Conservation (phyloP, 2,888 invertebrate genomes). For the Scaptomyza cyrtandrae region DNA sequence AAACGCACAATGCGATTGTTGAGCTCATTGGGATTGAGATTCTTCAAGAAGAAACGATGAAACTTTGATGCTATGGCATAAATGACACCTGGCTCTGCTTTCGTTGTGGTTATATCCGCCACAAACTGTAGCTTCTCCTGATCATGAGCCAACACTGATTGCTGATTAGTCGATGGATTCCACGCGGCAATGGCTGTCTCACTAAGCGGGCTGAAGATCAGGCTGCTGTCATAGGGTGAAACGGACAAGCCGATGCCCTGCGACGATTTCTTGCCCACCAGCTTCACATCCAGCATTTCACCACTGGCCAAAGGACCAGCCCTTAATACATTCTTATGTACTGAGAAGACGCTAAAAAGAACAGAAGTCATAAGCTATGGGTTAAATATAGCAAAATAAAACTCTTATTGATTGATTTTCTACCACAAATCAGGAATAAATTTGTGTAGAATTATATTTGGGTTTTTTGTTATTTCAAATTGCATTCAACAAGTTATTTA, state of each 20-base stretch:
- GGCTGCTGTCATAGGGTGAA: slow-evolving; percentile 89
- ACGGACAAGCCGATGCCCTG: slow-evolving; percentile 91
- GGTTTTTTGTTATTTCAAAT: too few species aligned
- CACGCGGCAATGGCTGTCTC: slow-evolving; percentile 93
- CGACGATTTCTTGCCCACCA: slow-evolving; percentile 93
- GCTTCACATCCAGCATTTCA: slow-evolving; percentile 89
- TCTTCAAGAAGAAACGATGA: slow-evolving; percentile 91
- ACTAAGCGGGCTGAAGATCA: slow-evolving; percentile 91
- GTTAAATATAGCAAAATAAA: too few species aligned
- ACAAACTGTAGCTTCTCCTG: slow-evolving; percentile 90
- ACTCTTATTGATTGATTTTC: too few species aligned
- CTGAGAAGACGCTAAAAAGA: slow-evolving; percentile 88
- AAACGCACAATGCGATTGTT: slow-evolving; percentile 91
- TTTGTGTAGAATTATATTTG: too few species aligned
- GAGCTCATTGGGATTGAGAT: slow-evolving; percentile 88
- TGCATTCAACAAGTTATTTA: too few species aligned
- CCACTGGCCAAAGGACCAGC: slow-evolving; percentile 90
- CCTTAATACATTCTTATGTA: slow-evolving; percentile 89
- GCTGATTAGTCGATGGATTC: slow-evolving; percentile 90
- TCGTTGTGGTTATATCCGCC: slow-evolving; percentile 89
- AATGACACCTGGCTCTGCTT: slow-evolving; percentile 89
- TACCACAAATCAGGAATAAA: too few species aligned
- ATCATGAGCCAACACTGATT: slow-evolving; percentile 90
- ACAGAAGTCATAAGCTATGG: background rate
- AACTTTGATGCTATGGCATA: slow-evolving; percentile 91